Base-by-base conservation (phyloP, 30 jellyfish, hydroid and myxozoan species). In the Aurelia coerulea region DNA sequence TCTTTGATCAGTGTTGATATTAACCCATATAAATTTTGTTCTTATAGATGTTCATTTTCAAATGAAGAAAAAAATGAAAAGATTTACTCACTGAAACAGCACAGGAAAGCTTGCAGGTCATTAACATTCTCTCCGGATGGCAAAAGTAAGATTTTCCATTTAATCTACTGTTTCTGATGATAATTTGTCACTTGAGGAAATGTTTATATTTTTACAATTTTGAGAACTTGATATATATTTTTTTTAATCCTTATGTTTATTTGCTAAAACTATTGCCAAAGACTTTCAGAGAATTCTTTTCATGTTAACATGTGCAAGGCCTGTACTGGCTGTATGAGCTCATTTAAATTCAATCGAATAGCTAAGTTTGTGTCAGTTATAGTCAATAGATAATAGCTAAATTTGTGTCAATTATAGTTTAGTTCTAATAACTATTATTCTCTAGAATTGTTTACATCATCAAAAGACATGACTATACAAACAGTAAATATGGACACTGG, bases 41-140 rank as follows among this genome's bases (percentile, higher is more conserved):
- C 2, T 62, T 66, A 10, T 62, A 81, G 94, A 19, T 85, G 91
- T 67, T 85, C 95, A 33, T 90, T 78, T 46, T 84, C 97, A 15
- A 56, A 74, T 10, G 10, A 78, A 54, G 90, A 29, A 35, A 79
- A 46, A 65, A 91, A 91, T 65, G 78, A 76, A 51, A 83, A 85
- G 59, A 18, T 91, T 35, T 71, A 63, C 53, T 84, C 85, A 2
- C 71, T 91, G 34, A 84, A 85, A 49, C 92, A 85, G 31, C 98
- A 92, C 79, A 92, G 73, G 39, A 87, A 86, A 75, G 95, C 98
- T 19, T 92, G 98, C 79, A 88, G 98, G 12, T 86, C 93, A n/a
- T 58, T 92, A 3, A 35, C 80, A 4, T 92, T 92, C 64, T 92
- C 98, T 14, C 63, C 68, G 16, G 91, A 82, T 80, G 98, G 98